Evolutionary conservation across 2,797 vertebrate species (phyloP), one percentile per base, ranked within the genome.

Genomic region (Hapalemur alaotrensis): DNA sequence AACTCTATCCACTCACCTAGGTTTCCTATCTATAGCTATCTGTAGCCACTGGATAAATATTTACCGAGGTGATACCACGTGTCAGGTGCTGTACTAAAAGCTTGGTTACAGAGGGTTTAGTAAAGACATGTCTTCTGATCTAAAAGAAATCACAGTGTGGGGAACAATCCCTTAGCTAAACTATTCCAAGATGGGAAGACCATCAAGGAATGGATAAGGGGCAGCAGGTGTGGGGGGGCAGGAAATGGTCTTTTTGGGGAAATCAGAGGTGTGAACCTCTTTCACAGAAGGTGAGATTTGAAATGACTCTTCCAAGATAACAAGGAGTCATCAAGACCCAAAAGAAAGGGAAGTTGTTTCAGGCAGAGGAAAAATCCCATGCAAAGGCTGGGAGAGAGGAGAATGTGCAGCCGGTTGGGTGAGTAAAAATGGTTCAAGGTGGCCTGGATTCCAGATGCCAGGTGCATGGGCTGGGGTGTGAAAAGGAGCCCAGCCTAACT

Each of bases 301-400:
- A 46, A 85, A 73, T 63, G 72, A 46, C 76, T 82, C 75, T 63
- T 84, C 46, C 65, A 32, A 78, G 30, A n/a, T 46, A 43, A 67
- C 25, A 92, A 70, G 50, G 25, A 92, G n/a, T 54, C 35, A 73
- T n/a, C 32, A 72, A 92, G 20, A 3, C 54, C 61, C 50, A 4
- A 72, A 69, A 81, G 28, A 82, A 54, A 73, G 48, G 18, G 15
- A 70, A n/a, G 18, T 30, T 91, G 43, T 70, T 88, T 54, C 35
- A 65, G 9, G 17, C 5, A 61, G 35, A 46, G 75, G 48, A 43
- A 78, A 87, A 46, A 28, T 17, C 61, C 72, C 3, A 30, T 1
- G 38, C 30, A 67, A 95, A 95, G 25, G 28, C 4, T 52, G 41
- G 35, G 23, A 76, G 38, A 9, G n/a, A 88, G 57, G 28, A 85